phyloP scores from a whole-genome alignment of 1,140 invertebrate species.

The Akabosia matsudoensis region DNA sequence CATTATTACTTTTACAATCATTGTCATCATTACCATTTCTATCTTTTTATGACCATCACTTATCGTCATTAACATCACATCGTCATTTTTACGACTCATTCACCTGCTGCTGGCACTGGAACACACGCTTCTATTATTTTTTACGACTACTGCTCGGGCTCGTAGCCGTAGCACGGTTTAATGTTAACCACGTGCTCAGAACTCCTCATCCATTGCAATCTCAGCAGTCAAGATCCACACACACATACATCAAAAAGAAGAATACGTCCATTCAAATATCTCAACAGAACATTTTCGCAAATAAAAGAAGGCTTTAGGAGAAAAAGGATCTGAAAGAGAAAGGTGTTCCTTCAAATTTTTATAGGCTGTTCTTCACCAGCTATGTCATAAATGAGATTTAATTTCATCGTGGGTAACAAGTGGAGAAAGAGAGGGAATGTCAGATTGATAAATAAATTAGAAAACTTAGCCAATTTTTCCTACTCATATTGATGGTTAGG shows the following conservation, averaged over 20 bases:
- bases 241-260: not conserved
- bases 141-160: constrained; percentile 1
- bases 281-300: not conserved
- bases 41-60: constrained; percentile 24
- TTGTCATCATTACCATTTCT: constrained; percentile 17
- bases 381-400: not conserved
- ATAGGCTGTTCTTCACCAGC: not conserved
- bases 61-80: constrained; percentile 20
- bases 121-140: not conserved
- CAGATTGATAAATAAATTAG: constrained; percentile 20
- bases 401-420: not conserved
- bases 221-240: not conserved
- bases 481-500: not conserved
- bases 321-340: not conserved
- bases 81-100: constrained; percentile 23
- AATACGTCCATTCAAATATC: not conserved
- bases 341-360: not conserved
- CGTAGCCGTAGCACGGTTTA: not conserved
- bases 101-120: constrained; percentile 7
- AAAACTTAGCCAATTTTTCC: not conserved
- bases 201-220: not conserved
- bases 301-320: not conserved
- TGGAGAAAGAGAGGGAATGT: not conserved
- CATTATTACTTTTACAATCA: constrained; percentile 20
- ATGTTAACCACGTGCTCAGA: constrained; percentile 7